These are phyloP conservation scores for Drosophila arizonae DNA, from an alignment of 1,140 invertebrate species.

Conservation along the genomic window DNA sequence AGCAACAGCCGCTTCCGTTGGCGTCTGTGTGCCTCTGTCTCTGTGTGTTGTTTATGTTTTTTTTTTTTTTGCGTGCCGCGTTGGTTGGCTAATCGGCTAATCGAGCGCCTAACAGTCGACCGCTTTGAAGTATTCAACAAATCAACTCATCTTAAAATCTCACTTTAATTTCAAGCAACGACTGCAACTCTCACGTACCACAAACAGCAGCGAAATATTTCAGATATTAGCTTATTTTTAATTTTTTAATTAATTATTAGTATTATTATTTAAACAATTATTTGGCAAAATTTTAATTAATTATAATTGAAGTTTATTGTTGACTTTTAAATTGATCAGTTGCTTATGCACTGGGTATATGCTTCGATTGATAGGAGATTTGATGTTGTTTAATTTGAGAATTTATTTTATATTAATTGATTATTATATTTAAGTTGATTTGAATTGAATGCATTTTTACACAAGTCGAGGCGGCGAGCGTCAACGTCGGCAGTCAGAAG, in stretches of 20 bases:
- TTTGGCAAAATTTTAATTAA: slow-evolving; percentile 31
- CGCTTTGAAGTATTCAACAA: slow-evolving; percentile 42
- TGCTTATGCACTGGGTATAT: slow-evolving; percentile 48
- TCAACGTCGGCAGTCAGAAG: slow-evolving; percentile 58
- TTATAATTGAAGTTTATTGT: slow-evolving; percentile 2
- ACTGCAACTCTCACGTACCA: slow-evolving; percentile 63
- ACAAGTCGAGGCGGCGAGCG: slow-evolving; percentile 70
- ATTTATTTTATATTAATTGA: slow-evolving; percentile 29
- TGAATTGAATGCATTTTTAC: slow-evolving; percentile 67
- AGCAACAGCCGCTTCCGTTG: slow-evolving; percentile 62
- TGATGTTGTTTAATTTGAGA: slow-evolving; percentile 27
- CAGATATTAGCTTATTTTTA: slow-evolving; percentile 27
- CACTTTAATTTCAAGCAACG: slow-evolving; percentile 36
- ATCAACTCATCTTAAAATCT: slow-evolving; percentile 28
- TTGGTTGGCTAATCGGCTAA: slow-evolving; percentile 79
- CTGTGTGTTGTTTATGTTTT: slow-evolving; percentile 15
- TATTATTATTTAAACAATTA: slow-evolving; percentile 23
- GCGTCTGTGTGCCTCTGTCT: slow-evolving; percentile 22
- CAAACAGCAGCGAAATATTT: slow-evolving; percentile 58
- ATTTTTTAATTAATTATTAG: slow-evolving; percentile 24
- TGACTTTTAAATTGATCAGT: slow-evolving; percentile 38
- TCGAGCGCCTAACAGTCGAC: slow-evolving; percentile 47
- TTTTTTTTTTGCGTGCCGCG: slow-evolving; percentile 29
- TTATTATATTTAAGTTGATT: slow-evolving; percentile 31
- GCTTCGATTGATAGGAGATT: slow-evolving; percentile 25